Percentiles rank a stretch among this genome's conserved stretches.
phyloP scores from a whole-genome alignment of 2,888 invertebrate genomes.

The Dermolepida albohirtum region DNA sequence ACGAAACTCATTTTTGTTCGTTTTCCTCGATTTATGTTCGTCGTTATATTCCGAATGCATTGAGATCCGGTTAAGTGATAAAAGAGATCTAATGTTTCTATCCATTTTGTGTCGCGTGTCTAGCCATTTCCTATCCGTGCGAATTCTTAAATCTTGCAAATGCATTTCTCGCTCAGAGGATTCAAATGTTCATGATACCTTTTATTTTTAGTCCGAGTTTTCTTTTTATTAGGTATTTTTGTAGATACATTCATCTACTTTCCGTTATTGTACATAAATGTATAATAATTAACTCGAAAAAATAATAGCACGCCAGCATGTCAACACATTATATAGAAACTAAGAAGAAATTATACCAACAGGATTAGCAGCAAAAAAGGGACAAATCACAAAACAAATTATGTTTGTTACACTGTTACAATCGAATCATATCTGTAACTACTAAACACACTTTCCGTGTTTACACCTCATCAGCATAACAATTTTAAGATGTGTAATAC shows the following conservation, averaged over 20 bases:
- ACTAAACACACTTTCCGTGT: no score
- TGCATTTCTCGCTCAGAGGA: constrained; percentile 15
- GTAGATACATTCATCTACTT: neutral
- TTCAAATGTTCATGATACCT: neutral
- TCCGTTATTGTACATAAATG: neutral
- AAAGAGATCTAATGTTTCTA: constrained; percentile 37
- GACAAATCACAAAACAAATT: no score
- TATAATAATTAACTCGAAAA: no score
- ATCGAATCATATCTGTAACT: no score
- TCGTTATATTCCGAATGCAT: constrained; percentile 27
- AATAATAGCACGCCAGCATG: no score
- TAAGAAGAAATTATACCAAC: no score
- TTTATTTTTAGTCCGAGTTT: neutral
- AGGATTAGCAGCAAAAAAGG: no score
- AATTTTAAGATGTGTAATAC: no score
- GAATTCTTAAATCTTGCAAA: constrained; percentile 23
- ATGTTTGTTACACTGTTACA: no score
- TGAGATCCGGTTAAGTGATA: constrained; percentile 31
- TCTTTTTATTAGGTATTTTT: neutral
- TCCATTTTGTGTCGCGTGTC: constrained; percentile 24
- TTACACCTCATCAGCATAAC: no score
- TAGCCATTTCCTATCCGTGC: constrained; percentile 8
- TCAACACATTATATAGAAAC: no score
- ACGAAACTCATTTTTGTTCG: constrained; percentile 9
- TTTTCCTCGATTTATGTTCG: constrained; percentile 26